Evolutionary conservation across 2,797 vertebrate species (phyloP), one percentile per base, ranked within the genome.

Genomic region (Chrysocyon brachyurus): DNA sequence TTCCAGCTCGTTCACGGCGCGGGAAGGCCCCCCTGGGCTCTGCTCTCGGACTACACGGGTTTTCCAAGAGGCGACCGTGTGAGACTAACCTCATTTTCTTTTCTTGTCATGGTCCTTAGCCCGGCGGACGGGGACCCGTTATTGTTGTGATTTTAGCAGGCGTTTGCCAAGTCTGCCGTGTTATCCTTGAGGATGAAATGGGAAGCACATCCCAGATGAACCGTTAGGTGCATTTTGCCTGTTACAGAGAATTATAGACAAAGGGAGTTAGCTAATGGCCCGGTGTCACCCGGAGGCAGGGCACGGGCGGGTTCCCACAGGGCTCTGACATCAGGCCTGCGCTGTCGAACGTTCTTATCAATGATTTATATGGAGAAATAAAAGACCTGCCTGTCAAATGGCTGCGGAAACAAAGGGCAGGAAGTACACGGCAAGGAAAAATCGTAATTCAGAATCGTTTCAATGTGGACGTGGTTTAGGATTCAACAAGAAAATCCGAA

Each of bases 381-480:
- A 61, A 59, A 52, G 90, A 2, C 28, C 64, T 36, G 81, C 28
- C 72, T 59, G 36, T 87, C 66, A 56, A 36, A 21, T 1, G 0
- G 10, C 66, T 6, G 72, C 36, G 1, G 49, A 54, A n/a, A 90
- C 83, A 56, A 87, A 78, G 78, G 46, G 1, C 1, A 9, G 77
- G 5, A 57, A 66, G 70, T 0, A 9, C 6, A 0, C 2, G 0
- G 11, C 14, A 0, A 10, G 12, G 59, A 36, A 3, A 21, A 6
- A 15, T 5, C 21, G 0, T 1, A 2, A 28, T 64, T 54, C 93
- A 54, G 61, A 33, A 0, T 4, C 22, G 0, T 36, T 64, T 26
- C 56, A 1, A 0, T 0, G 31, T 7, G 31, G 46, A 19, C 4
- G 2, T 1, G 79, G 31, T 3, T 59, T 52, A 24, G 22, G 40